A percentile compares a stretch with the other conserved stretches of the same genome.
These are phyloP conservation scores for Polyergus mexicanus DNA, from an alignment of 1,140 invertebrate species.

Conservation along the genomic window DNA sequence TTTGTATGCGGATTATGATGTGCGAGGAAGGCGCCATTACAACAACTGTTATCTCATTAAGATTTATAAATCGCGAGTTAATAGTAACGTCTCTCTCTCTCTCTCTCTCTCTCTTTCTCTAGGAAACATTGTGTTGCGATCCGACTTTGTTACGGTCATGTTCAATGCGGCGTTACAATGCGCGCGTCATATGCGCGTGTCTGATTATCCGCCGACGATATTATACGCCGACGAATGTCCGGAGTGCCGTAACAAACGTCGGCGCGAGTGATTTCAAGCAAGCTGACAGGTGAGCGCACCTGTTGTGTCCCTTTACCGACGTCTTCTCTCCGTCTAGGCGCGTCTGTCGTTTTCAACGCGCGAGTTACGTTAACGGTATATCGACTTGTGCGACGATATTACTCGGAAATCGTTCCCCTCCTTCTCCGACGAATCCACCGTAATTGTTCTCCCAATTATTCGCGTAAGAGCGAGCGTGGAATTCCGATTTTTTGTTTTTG, in stretches of 20 bases:
- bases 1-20: background rate
- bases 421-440: background rate
- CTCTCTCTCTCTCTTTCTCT: too few relatives aligned
- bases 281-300: conserved; percentile 46
- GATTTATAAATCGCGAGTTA: conserved; percentile 45
- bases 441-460: conserved; percentile 61
- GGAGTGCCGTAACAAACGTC: conserved; percentile 28
- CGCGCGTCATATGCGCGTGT: conserved; percentile 43
- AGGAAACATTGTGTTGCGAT: background rate
- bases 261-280: conserved; percentile 50
- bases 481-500: conserved; percentile 62
- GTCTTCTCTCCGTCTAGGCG: conserved; percentile 49
- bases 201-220: conserved; percentile 41
- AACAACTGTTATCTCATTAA: conserved; percentile 54
- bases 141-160: conserved; percentile 16
- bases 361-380: conserved; percentile 66
- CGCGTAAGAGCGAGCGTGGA: conserved; percentile 60
- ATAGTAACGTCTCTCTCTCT: background rate
- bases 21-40: conserved; percentile 22
- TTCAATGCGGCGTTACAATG: conserved; percentile 53
- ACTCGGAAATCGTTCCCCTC: conserved; percentile 60
- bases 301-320: conserved; percentile 37
- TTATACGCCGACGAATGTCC: conserved; percentile 19
- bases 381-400: conserved; percentile 55
- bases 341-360: conserved; percentile 40